Evolutionary conservation across 1,140 invertebrate species (phyloP).

Genomic region (Drosophila dunni): DNA sequence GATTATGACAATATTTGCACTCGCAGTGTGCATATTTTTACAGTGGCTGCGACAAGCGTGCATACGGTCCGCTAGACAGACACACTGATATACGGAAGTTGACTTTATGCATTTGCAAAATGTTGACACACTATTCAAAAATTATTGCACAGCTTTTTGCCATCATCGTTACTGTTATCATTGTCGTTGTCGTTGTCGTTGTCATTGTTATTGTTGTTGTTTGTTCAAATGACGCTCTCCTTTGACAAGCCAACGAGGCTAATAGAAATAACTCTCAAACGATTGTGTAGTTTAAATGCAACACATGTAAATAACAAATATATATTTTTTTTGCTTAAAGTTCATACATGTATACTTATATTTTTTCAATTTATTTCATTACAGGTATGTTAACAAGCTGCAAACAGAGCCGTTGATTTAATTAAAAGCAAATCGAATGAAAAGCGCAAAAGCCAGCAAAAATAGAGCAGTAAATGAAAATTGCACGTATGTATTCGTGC

Average conservation of each 20-base stretch:
- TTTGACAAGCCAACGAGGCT: slow-evolving; percentile 32
- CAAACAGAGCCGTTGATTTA: slow-evolving; percentile 57
- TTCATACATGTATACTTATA: slow-evolving; percentile 23
- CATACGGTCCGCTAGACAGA: neutral
- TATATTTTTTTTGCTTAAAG: slow-evolving; percentile 6
- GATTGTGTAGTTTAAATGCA: slow-evolving; percentile 20
- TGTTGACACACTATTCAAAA: slow-evolving; percentile 81
- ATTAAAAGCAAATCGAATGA: slow-evolving; percentile 52
- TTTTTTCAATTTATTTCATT: slow-evolving; percentile 59
- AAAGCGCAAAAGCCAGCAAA: slow-evolving; percentile 35
- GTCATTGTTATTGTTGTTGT: slow-evolving; percentile 36
- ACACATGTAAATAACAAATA: slow-evolving; percentile 45
- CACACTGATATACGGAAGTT: slow-evolving; percentile 60
- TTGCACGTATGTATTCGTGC: slow-evolving; percentile 2
- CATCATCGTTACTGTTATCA: slow-evolving; percentile 26
- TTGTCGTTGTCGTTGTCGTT: slow-evolving; percentile 15
- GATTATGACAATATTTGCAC: slow-evolving; percentile 81
- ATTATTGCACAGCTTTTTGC: slow-evolving; percentile 77
- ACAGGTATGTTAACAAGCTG: slow-evolving; percentile 61
- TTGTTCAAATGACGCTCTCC: slow-evolving; percentile 31
- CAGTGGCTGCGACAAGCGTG: slow-evolving; percentile 1
- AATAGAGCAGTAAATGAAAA: slow-evolving; percentile 14
- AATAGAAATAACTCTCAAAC: slow-evolving; percentile 40
- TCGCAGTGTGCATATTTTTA: slow-evolving; percentile 45
- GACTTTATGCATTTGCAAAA: slow-evolving; percentile 79